phyloP scores from a whole-genome alignment of 2,888 invertebrate genomes.

The Mystacides longicornis region DNA sequence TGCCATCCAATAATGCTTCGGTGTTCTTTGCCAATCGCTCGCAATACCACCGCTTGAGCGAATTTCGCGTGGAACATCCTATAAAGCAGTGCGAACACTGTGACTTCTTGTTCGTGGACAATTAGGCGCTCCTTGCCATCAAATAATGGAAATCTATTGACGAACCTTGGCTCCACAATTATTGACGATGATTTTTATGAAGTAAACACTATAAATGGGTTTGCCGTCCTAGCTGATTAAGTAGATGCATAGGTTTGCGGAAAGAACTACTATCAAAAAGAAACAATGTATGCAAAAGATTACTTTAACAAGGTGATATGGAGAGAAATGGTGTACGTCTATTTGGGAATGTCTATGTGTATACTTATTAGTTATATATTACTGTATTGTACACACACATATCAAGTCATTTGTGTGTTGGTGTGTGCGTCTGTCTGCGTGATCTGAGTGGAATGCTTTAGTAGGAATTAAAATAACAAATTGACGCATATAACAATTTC shows the following conservation, averaged over 20 bases:
- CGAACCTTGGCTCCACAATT: conserved; percentile 10
- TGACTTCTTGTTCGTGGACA: conserved; percentile 34
- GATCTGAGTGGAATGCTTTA: conserved; percentile 9
- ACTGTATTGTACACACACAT: conserved; percentile 19
- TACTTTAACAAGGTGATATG: background rate
- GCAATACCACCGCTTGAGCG: conserved; percentile 52
- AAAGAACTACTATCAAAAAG: background rate
- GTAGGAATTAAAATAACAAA: conserved; percentile 17
- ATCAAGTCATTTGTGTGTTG: conserved; percentile 18
- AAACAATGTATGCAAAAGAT: background rate
- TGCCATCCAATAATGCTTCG: conserved; percentile 51
- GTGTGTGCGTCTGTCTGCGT: conserved; percentile 11
- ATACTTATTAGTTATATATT: background rate
- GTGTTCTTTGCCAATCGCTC: conserved; percentile 56
- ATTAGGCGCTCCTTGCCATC: conserved; percentile 9
- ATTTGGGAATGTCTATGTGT: background rate
- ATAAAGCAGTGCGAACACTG: conserved; percentile 47
- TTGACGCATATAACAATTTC: background rate
- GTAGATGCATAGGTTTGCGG: background rate
- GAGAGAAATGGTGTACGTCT: background rate
- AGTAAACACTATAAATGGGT: conserved; percentile 19
- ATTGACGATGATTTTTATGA: conserved; percentile 11
- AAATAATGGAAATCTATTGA: conserved; percentile 10
- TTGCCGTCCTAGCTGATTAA: conserved; percentile 25
- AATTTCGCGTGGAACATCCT: conserved; percentile 52